These are phyloP conservation scores for Delphinapterus leucas DNA, from an alignment of 2,113 vertebrate genomes.

Conservation along the genomic window DNA sequence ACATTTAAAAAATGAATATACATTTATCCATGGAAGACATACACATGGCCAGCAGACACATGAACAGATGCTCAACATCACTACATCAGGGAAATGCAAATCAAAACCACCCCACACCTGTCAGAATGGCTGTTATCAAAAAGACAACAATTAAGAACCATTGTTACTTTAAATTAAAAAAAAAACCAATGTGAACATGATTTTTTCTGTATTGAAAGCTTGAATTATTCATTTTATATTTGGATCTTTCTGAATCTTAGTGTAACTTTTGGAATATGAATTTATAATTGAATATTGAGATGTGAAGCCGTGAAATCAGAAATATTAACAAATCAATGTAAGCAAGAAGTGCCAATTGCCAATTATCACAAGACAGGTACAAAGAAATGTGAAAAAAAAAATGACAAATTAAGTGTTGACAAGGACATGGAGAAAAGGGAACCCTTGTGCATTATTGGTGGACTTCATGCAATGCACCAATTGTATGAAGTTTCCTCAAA, in stretches of 20 bases:
- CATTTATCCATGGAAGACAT: no score
- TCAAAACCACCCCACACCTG: no score
- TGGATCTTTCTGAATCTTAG: constrained; percentile 52
- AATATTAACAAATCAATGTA: constrained; percentile 46
- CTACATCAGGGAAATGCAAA: no score
- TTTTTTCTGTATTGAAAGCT: constrained; percentile 18
- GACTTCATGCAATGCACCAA: no score
- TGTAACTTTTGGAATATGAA: constrained; percentile 45
- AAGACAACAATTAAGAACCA: neutral
- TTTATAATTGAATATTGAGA: constrained; percentile 63
- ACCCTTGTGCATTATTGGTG: neutral
- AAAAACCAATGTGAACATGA: neutral
- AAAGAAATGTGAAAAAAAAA: neutral
- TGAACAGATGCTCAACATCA: no score
- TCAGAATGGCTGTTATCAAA: no score
- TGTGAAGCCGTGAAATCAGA: constrained; percentile 54
- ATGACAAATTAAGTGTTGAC: neutral
- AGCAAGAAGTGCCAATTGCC: neutral
- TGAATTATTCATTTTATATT: constrained; percentile 62
- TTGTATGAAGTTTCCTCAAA: neutral
- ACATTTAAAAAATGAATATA: no score
- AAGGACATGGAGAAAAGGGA: neutral
- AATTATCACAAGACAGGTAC: constrained; percentile 14
- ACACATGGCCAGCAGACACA: no score
- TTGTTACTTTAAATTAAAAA: neutral